Percentiles rank a stretch among this genome's conserved stretches.
phyloP scores from a whole-genome alignment of 2,888 invertebrate species.

The Anoplius nigerrimus region DNA sequence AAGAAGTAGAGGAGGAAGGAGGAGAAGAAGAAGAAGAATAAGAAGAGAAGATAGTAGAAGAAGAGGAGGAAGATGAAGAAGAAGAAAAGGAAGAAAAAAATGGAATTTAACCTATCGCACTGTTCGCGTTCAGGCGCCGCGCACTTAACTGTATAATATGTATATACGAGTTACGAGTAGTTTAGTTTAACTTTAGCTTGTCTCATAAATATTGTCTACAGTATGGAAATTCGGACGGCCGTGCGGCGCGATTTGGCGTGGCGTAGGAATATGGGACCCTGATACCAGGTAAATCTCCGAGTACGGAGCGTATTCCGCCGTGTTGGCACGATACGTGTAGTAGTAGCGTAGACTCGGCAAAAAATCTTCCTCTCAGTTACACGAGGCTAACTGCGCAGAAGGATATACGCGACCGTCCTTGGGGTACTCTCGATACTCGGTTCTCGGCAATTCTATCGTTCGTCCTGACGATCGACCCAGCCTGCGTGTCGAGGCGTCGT shows the following conservation, averaged over 20 bases:
- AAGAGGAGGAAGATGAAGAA: too few species aligned
- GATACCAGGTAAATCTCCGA: slow-evolving; percentile 29
- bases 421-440: too few species aligned
- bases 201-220: slow-evolving; percentile 75
- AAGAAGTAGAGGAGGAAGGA: background rate
- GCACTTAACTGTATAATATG: slow-evolving; percentile 16
- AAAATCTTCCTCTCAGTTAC: too few species aligned
- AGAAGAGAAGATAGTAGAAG: background rate
- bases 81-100: background rate
- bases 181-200: slow-evolving; percentile 66
- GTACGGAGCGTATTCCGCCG: background rate
- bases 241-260: slow-evolving; percentile 69
- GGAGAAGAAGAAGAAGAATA: background rate
- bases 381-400: too few species aligned
- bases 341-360: background rate
- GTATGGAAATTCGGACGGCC: slow-evolving; percentile 72
- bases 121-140: slow-evolving; percentile 2
- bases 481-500: too few species aligned
- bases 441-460: too few species aligned
- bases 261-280: slow-evolving; percentile 72
- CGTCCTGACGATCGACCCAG: too few species aligned
- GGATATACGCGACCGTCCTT: too few species aligned
- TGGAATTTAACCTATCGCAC: slow-evolving; percentile 1
- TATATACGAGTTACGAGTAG: slow-evolving; percentile 43
- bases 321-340: background rate